A percentile compares a stretch with the other conserved stretches of the same genome.
These are phyloP conservation scores for Macrosiphum euphorbiae DNA, from an alignment of 2,888 invertebrate species.

Conservation along the genomic window DNA sequence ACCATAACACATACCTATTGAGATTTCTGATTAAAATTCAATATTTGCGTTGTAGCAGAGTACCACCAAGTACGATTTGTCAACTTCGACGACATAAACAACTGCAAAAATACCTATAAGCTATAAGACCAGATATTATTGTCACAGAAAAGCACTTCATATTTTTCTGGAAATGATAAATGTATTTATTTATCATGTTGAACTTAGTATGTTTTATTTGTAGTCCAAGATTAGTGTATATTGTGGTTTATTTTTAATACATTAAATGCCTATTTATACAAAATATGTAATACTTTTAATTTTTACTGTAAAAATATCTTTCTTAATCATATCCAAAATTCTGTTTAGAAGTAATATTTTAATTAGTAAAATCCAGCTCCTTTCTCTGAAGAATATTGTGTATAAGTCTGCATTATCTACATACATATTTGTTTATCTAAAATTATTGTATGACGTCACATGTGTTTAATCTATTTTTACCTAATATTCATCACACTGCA, in stretches of 20 bases:
- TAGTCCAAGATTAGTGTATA: background rate
- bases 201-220: background rate
- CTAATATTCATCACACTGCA: constrained; percentile 3
- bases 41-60: background rate
- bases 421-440: constrained; percentile 15
- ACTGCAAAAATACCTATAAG: background rate
- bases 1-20: background rate
- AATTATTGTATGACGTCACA: constrained; percentile 21
- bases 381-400: background rate
- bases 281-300: background rate
- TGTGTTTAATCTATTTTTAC: constrained; percentile 45
- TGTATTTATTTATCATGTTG: background rate
- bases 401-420: background rate
- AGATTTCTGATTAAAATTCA: background rate
- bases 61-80: background rate
- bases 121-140: background rate
- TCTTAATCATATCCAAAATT: background rate
- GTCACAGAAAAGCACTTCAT: background rate
- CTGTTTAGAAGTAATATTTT: background rate
- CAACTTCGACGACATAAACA: background rate
- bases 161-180: background rate
- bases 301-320: background rate
- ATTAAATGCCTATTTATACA: background rate
- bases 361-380: background rate
- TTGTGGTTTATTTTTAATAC: background rate